These are phyloP conservation scores for Montipora capricornis DNA, from an alignment of 64 coral and sea anemone species.

Conservation along the genomic window DNA sequence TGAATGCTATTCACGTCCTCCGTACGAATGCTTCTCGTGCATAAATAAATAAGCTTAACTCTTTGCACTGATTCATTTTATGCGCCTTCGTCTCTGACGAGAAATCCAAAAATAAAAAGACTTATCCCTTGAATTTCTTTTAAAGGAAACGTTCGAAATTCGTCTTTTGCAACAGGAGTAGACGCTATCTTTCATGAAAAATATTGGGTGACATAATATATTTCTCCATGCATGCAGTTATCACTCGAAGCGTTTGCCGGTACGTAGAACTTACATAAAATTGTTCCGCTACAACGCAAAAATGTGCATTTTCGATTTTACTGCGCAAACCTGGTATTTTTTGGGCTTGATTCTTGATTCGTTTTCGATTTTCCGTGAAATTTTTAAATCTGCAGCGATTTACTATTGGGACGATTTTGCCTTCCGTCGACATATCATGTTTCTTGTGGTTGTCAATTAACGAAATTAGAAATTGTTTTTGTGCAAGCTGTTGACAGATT, in stretches of 20 bases:
- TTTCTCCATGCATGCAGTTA: too few species aligned
- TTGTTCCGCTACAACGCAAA: constrained; percentile 15
- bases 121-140: not conserved
- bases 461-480: not conserved
- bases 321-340: not conserved
- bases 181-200: not conserved
- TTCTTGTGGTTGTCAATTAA: not conserved
- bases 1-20: constrained; percentile 53
- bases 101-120: not conserved
- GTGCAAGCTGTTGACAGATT: not conserved
- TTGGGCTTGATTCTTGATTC: not conserved
- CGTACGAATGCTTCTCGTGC: not conserved
- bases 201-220: too few species aligned
- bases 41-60: not conserved
- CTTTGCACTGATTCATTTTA: constrained; percentile 28
- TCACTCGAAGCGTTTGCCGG: not conserved
- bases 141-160: not conserved
- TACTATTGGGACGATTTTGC: not conserved
- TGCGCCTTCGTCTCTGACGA: not conserved
- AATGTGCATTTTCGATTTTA: constrained; percentile 14
- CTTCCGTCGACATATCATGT: not conserved
- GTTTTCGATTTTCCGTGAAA: not conserved
- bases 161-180: not conserved
- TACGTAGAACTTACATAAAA: not conserved
- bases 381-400: not conserved